Base-by-base conservation (phyloP, 1,140 invertebrate species). In the Caenorhabditis inopinata region DNA sequence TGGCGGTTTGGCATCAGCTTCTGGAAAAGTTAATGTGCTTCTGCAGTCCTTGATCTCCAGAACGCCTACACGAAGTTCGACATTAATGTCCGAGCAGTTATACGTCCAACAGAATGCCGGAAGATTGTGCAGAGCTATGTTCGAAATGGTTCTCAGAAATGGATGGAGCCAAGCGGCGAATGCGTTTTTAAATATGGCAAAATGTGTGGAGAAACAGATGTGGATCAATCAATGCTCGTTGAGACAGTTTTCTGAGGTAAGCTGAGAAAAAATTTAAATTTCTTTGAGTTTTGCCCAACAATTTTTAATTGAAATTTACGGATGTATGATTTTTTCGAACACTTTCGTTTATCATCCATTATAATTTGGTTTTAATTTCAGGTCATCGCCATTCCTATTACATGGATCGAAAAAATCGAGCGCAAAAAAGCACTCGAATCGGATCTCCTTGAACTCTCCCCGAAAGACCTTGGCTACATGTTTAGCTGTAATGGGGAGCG, bases 1-100 rank as follows among this genome's bases (percentile, higher is more conserved):
- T 16, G 93, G 92, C 74, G 94, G 94, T 12, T 93, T 89, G 27
- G 96, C 97, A 89, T 96, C 96, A 89, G 91, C 94, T 38, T 92
- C 94, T 86, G 96, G 95, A 76, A 99, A 99, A 92, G 96, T 98
- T 23, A 98, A 98, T 89, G 96, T 97, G 86, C 90, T 99, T 5
- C 91, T 99, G 80, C 97, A 87, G 82, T 78, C 82, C 21, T 79
- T 85, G 38, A 87, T 88, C 49, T 88, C 87, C 4, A 85, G 85
- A 21, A 75, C 77, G 0, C 47, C n/a, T 14, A 77, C 88, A 11
- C 53, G 74, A 14, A 85, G 82, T 42, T 88, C 87, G 74, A 74
- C 88, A n/a, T 76, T 88, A 0, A 47, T 58, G 16, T 84, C 84
- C 0, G 87, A 89, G 68, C 47, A 74, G 42, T 73, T 84, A 9